Percentiles rank a stretch among this genome's conserved stretches.
phyloP scores from a whole-genome alignment of 2,113 vertebrate genomes.

The Brienomyrus brachyistius region DNA sequence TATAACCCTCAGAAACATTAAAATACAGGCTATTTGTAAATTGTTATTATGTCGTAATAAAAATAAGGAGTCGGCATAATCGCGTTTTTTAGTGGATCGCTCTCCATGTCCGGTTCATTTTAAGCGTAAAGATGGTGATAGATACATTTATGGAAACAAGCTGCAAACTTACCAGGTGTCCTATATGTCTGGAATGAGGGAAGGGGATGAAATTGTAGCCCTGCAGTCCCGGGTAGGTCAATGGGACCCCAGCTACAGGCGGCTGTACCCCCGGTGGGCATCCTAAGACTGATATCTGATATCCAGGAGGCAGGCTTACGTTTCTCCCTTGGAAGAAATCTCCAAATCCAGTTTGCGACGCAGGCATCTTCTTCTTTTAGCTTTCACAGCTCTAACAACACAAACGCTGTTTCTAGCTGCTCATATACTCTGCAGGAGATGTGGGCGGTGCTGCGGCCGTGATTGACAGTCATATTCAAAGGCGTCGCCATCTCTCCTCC shows the following conservation, averaged over 20 bases:
- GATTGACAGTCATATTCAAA: slow-evolving; percentile 49
- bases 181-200: slow-evolving; percentile 55
- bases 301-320: slow-evolving; percentile 53
- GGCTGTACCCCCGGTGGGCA: slow-evolving; percentile 49
- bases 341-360: slow-evolving; percentile 61
- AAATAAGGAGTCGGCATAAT: neutral
- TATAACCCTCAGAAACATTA: neutral
- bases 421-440: slow-evolving; percentile 45
- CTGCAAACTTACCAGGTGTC: slow-evolving; percentile 55
- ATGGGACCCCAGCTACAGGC: slow-evolving; percentile 51
- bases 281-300: slow-evolving; percentile 56
- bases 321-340: slow-evolving; percentile 60
- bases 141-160: neutral
- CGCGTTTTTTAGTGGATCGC: neutral
- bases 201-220: slow-evolving; percentile 66
- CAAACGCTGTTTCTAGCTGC: neutral
- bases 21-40: neutral
- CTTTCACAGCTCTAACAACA: slow-evolving; percentile 29
- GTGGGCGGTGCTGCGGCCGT: slow-evolving; percentile 20
- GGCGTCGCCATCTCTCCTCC: neutral
- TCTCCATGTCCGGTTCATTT: neutral
- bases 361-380: slow-evolving; percentile 56
- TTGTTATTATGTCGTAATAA: neutral
- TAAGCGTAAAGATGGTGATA: neutral
- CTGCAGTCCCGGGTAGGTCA: slow-evolving; percentile 60